These are phyloP conservation scores for Dione vanillae DNA, from an alignment of 2,888 invertebrate species.

Conservation along the genomic window DNA sequence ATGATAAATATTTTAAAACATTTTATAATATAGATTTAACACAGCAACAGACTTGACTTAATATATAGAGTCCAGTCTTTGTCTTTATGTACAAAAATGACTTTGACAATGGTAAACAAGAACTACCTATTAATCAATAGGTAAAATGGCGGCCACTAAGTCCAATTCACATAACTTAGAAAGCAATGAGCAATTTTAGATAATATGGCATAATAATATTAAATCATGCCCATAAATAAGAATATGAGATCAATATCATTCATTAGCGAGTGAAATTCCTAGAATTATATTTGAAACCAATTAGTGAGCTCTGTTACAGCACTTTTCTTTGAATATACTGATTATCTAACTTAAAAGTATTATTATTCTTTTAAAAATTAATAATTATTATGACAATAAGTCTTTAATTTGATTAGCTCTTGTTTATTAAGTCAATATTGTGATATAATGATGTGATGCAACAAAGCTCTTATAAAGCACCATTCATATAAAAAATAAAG, in stretches of 20 bases:
- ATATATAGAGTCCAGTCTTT: conserved; percentile 14
- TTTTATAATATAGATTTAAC: conserved; percentile 33
- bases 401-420: not conserved
- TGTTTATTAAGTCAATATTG: conserved; percentile 1
- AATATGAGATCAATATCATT: conserved; percentile 78
- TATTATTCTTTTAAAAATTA: not conserved
- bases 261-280: conserved; percentile 44
- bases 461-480: conserved; percentile 43
- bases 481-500: conserved; percentile 40
- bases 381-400: not conserved
- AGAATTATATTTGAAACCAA: conserved; percentile 36
- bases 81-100: conserved; percentile 42
- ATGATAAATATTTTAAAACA: conserved; percentile 41
- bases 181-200: conserved; percentile 69
- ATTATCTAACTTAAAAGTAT: not conserved
- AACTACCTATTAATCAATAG: conserved; percentile 34
- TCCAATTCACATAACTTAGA: conserved; percentile 63
- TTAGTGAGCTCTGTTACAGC: conserved; percentile 29
- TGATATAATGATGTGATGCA: conserved; percentile 22
- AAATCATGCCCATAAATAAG: conserved; percentile 72
- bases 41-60: conserved; percentile 23
- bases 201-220: conserved; percentile 75
- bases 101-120: conserved; percentile 37
- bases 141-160: conserved; percentile 52
- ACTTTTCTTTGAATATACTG: not conserved